phyloP scores from a whole-genome alignment of 2,888 invertebrate genomes.

The Cacoxenus indagator region DNA sequence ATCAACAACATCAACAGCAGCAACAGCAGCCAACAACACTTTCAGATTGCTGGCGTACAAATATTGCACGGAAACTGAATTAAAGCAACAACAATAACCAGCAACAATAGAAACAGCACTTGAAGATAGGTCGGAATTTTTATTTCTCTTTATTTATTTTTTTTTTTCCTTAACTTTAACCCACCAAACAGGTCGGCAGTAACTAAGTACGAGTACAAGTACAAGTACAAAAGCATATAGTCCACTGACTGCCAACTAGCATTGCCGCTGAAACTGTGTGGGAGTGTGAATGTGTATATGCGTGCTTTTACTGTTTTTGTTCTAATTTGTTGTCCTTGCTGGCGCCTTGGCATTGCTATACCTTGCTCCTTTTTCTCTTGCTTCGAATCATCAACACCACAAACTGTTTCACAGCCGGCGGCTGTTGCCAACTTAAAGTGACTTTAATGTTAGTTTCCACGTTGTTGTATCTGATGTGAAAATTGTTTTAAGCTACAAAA shows the following conservation, averaged over 20 bases:
- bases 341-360: background rate
- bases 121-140: too few species aligned
- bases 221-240: too few species aligned
- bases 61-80: too few species aligned
- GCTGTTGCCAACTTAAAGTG: constrained; percentile 2
- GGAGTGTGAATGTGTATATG: background rate
- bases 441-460: background rate
- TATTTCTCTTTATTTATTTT: too few species aligned
- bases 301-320: background rate
- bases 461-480: background rate
- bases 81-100: too few species aligned
- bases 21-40: background rate
- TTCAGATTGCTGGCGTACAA: background rate
- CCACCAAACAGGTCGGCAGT: too few species aligned
- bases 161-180: too few species aligned
- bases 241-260: too few species aligned
- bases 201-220: too few species aligned
- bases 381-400: background rate
- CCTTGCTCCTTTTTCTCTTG: background rate
- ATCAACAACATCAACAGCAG: background rate
- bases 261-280: too few species aligned
- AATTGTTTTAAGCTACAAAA: too few species aligned
- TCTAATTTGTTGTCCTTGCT: background rate
- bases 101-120: too few species aligned
- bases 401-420: background rate